phyloP scores from a whole-genome alignment of 1,140 invertebrate genomes.

The Hesperophylax magnus region DNA sequence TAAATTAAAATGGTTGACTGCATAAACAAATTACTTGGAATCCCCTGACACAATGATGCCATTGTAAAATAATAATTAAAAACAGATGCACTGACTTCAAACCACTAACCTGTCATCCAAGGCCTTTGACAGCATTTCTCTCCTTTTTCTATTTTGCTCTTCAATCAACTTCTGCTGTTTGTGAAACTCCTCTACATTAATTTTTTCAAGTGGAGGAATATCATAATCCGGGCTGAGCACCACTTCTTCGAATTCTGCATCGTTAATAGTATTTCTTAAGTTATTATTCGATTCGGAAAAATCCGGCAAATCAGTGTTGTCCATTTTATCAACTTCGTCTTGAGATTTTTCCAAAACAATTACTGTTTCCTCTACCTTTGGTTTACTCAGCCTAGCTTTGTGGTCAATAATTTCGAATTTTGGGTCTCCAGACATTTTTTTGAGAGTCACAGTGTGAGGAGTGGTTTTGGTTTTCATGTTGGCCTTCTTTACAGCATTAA shows the following conservation, averaged over 20 bases:
- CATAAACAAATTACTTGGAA: too few species aligned
- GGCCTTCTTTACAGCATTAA: conserved; percentile 27
- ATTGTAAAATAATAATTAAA: too few species aligned
- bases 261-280: conserved; percentile 47
- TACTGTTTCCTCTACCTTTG: neutral
- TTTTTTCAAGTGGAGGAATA: conserved; percentile 62
- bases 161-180: conserved; percentile 81
- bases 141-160: conserved; percentile 83
- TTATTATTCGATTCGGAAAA: conserved; percentile 46
- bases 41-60: too few species aligned
- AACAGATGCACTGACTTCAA: neutral
- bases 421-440: conserved; percentile 43
- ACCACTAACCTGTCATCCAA: conserved; percentile 77
- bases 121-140: conserved; percentile 79
- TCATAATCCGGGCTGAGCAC: conserved; percentile 62
- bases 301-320: conserved; percentile 13
- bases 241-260: conserved; percentile 42
- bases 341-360: conserved; percentile 1
- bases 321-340: neutral
- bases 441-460: conserved; percentile 37
- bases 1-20: too few species aligned
- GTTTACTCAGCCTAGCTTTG: conserved; percentile 42
- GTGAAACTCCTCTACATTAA: conserved; percentile 76
- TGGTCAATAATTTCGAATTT: conserved; percentile 50
- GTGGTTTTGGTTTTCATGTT: conserved; percentile 38